Evolutionary conservation across 1,140 invertebrate species (phyloP).

Genomic region (Elymnias hypermnestra): DNA sequence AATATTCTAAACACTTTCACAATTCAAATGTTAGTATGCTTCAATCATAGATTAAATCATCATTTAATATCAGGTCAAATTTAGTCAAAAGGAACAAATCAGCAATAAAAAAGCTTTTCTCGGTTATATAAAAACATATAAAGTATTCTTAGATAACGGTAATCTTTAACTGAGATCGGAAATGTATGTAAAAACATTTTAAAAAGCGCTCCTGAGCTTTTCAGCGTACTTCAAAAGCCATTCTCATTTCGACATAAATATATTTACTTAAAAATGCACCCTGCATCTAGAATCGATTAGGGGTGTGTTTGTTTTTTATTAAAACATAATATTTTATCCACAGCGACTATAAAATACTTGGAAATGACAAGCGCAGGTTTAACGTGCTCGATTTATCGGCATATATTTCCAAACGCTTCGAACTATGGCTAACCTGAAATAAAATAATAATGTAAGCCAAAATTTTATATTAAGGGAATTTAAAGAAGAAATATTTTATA

Average conservation of each 20-base stretch:
- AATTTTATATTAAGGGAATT: too few species aligned
- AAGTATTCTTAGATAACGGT: too few species aligned
- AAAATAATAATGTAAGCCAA: neutral
- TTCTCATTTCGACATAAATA: constrained; percentile 6
- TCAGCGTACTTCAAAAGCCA: constrained; percentile 2
- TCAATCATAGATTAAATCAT: too few species aligned
- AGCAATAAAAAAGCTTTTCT: too few species aligned
- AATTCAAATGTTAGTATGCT: too few species aligned
- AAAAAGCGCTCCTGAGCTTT: constrained; percentile 5
- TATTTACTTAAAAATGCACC: constrained; percentile 13
- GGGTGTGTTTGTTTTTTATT: constrained; percentile 18
- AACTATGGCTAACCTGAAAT: neutral
- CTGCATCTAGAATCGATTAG: constrained; percentile 5
- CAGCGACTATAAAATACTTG: constrained; percentile 13
- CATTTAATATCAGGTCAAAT: too few species aligned
- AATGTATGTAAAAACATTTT: constrained; percentile 8
- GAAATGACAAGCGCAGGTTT: constrained; percentile 15
- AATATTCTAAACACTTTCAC: too few species aligned
- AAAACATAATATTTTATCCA: constrained; percentile 19
- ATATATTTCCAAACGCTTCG: neutral
- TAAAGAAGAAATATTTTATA: too few species aligned
- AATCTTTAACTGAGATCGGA: too few species aligned
- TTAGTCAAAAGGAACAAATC: too few species aligned
- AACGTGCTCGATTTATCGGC: constrained; percentile 11
- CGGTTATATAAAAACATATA: too few species aligned